phyloP scores from a whole-genome alignment of 2,113 vertebrate genomes.

The Melanocharis versteri region DNA sequence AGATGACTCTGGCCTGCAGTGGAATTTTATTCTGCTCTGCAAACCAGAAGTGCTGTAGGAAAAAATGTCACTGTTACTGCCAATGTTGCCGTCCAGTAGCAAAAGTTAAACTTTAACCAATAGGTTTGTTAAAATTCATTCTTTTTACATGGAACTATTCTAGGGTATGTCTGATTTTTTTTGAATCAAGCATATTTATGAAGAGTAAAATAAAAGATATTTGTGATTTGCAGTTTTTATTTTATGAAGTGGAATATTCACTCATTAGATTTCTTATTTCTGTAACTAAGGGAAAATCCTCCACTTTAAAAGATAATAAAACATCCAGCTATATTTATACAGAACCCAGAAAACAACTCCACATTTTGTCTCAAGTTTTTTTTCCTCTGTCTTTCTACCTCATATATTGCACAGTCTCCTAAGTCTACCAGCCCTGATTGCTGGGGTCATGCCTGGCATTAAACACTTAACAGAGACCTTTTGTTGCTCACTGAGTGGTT shows the following conservation, averaged over 20 bases:
- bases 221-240: not conserved
- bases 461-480: slow-evolving; percentile 24
- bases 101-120: not conserved
- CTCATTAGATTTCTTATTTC: not conserved
- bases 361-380: not conserved
- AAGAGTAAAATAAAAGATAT: not conserved
- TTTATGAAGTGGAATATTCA: not conserved
- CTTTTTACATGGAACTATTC: not conserved
- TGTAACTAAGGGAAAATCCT: not conserved
- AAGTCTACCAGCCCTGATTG: not conserved
- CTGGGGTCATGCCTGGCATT: not conserved
- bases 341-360: not conserved
- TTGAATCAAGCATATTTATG: not conserved
- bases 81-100: not conserved
- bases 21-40: not conserved
- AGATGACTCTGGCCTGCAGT: not conserved
- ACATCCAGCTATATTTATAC: not conserved
- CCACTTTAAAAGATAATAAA: not conserved
- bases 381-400: not conserved
- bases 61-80: not conserved
- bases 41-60: not conserved
- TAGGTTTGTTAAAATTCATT: not conserved
- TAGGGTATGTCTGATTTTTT: not conserved
- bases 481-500: not conserved
- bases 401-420: not conserved